Evolutionary conservation across 2,888 invertebrate species (phyloP), one percentile per base, ranked within the genome.

Genomic region (Trachelus iudaicus): DNA sequence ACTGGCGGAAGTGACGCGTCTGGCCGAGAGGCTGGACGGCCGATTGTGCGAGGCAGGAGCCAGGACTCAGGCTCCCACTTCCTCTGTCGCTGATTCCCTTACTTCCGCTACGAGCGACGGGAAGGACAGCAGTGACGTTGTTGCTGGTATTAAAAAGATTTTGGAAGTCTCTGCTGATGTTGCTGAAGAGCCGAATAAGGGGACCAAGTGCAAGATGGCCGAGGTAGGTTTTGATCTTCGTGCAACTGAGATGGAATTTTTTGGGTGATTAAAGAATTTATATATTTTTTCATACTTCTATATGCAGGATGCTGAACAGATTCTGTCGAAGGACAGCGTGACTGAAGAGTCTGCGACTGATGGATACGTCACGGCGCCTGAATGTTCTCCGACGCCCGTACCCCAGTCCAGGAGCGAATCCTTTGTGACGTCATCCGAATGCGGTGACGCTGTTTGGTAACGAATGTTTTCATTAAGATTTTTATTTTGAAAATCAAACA

Each of bases 281-380:
- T 34, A 33, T 33, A 33, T 34, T 11, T 34, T 35, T 23, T 56
- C 23, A 56, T 56, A 56, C 23, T 56, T 56, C 9, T 23, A 2
- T 23, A 13, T 56, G 23, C 56, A 56, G 56, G 56, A 56, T 23
- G 56, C 6, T 15, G 56, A 56, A 56, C 15, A 6, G 56, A 56
- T 2, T 56, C 23, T 9, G 30, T 71, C 11, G 71, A 71, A 71
- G n/a, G 85, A 84, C 37, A 83, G 77, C 75, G 84, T 85, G 79
- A 82, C 87, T 4, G 94, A 94, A 79, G 94, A 94, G 82, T 86
- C 92, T 56, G 92, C 91, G 84, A 92, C 92, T 2, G 94, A 94
- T 79, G 95, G 94, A 81, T 95, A 95, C 89, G 93, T 93, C 56
- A 95, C 95, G 3, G 95, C 95, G 23, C 95, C 95, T 0, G 95